phyloP scores from a whole-genome alignment of 2,113 vertebrate species.

The Alaudala cheleensis region DNA sequence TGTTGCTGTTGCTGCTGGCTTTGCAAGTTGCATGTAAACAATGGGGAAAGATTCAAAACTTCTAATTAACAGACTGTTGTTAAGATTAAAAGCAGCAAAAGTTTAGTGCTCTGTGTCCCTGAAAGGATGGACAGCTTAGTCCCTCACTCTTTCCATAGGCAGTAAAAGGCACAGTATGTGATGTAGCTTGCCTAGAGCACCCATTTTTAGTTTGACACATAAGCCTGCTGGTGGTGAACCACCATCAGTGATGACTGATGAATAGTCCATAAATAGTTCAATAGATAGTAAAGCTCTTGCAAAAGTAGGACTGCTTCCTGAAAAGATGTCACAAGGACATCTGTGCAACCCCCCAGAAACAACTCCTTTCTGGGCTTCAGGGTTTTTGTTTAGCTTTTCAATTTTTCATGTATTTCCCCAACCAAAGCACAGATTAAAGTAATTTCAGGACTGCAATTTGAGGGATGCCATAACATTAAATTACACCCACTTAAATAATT shows the following conservation, averaged over 20 bases:
- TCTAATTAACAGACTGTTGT: neutral
- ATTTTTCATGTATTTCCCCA: neutral
- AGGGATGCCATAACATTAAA: constrained; percentile 59
- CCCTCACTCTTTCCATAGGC: neutral
- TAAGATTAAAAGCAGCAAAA: neutral
- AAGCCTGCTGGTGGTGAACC: neutral
- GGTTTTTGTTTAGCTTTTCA: neutral
- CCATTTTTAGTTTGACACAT: neutral
- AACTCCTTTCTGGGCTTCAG: neutral
- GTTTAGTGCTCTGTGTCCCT: neutral
- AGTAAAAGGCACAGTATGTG: neutral
- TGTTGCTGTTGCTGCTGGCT: neutral
- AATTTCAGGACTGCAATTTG: constrained; percentile 64
- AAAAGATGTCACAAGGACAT: neutral
- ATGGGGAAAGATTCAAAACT: neutral
- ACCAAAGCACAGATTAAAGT: constrained; percentile 56
- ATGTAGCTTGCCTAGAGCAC: neutral
- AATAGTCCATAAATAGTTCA: neutral
- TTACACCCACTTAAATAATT: constrained; percentile 65
- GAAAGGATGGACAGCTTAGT: neutral
- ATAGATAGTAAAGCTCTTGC: neutral
- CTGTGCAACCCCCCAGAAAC: neutral
- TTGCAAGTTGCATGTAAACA: neutral
- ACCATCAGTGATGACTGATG: neutral
- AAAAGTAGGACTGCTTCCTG: neutral